Base-by-base conservation (phyloP, 1,140 invertebrate species). In the Copidosoma floridanum region DNA sequence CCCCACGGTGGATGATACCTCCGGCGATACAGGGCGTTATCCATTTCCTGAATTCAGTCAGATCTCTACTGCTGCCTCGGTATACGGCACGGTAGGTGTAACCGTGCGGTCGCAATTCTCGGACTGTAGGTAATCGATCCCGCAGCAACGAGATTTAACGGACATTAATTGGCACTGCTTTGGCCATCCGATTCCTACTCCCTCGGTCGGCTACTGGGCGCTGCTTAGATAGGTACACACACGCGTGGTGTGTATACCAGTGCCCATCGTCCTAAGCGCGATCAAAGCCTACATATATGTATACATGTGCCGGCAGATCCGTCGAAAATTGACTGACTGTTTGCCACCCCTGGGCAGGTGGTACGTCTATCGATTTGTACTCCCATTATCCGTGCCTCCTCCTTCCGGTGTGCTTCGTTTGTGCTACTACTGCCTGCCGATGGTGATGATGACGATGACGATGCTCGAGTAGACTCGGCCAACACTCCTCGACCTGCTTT, bases 81-180 rank as follows among this genome's bases (percentile, higher is more conserved):
- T n/a, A n/a, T n/a, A n/a, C n/a, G n/a, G n/a, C n/a, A n/a, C n/a
- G n/a, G n/a, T n/a, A n/a, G n/a, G n/a, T n/a, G n/a, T 41, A 20
- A 16, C 11, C 40, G 18, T n/a, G 14, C 4, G 21, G 16, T 52
- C 11, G n/a, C 26, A n/a, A n/a, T 24, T 52, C 43, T 43, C 24
- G 1, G 35, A 4, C n/a, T 21, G n/a, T n/a, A n/a, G 18, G 16
- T 40, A 48, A 61, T 61, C 58, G 58, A 61, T 48, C 58, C 24
- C n/a, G n/a, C 47, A 48, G 41, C 51, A 54, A 54, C 44, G 32
- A 55, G 51, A 61, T 61, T 61, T 54, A 51, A n/a, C n/a, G 32
- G 37, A 54, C 51, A 44, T 47, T 61, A 61, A 61, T 61, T 61
- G 51, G n/a, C n/a, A n/a, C n/a, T n/a, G n/a, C n/a, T n/a, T n/a